Evolutionary conservation across 2,888 invertebrate species (phyloP).

Genomic region (Leptinotarsa peninsularis): DNA sequence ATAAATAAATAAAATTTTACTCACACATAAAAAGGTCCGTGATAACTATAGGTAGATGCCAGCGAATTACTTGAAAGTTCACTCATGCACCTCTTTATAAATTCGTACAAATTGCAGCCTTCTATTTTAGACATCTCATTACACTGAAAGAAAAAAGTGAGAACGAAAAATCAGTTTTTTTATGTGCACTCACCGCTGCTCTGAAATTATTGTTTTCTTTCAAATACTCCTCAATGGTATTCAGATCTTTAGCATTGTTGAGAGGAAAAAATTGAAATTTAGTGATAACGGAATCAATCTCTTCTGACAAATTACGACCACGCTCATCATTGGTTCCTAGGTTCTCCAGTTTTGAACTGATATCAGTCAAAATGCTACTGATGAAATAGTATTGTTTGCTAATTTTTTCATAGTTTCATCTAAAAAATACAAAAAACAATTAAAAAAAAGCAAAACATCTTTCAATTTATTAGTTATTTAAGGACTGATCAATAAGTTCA

Average conservation of each 20-base stretch:
- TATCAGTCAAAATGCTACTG: constrained; percentile 21
- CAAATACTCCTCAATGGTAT: constrained; percentile 18
- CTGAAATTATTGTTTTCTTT: constrained; percentile 21
- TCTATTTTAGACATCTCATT: constrained; percentile 24
- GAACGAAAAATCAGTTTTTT: background rate
- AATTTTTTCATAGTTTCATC: too few relatives aligned
- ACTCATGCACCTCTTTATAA: too few relatives aligned
- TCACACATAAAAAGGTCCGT: too few relatives aligned
- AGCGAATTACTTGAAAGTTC: too few relatives aligned
- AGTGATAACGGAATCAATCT: constrained; percentile 10
- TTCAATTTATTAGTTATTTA: background rate
- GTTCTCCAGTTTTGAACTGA: constrained; percentile 26
- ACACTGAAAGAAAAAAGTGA: constrained; percentile 16
- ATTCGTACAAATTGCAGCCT: constrained; percentile 1
- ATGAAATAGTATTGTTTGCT: background rate
- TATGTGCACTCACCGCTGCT: constrained; percentile 20
- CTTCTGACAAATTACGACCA: constrained; percentile 3
- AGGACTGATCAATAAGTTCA: constrained; percentile 7
- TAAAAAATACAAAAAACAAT: constrained; percentile 1
- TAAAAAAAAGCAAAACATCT: background rate
- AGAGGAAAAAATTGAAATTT: background rate
- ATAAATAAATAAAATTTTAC: too few relatives aligned
- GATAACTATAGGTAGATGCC: too few relatives aligned
- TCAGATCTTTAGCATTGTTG: too few relatives aligned
- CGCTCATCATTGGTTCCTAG: background rate